A percentile compares a stretch with the other conserved stretches of the same genome.
Evolutionary conservation across 2,113 vertebrate genomes (phyloP).

Genomic region (Gopherus evgoodei): DNA sequence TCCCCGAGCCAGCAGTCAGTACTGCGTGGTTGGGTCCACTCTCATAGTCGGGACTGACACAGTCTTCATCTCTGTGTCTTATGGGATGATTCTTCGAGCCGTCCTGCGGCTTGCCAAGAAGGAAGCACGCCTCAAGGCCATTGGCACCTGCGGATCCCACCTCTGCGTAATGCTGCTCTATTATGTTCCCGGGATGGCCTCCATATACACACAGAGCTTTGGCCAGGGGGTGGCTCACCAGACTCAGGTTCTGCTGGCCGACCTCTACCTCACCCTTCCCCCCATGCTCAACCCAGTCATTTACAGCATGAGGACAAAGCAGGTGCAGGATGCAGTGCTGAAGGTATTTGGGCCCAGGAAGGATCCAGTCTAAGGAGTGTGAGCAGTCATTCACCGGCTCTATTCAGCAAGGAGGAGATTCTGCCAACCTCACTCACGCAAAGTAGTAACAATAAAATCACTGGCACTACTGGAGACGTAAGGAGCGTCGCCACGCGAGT

Average conservation of each 20-base stretch:
- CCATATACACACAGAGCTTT: conserved; percentile 53
- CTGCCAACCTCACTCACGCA: too few species aligned
- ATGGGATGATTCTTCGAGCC: not conserved
- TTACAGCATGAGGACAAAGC: not conserved
- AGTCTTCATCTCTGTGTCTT: conserved; percentile 43
- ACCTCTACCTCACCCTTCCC: not conserved
- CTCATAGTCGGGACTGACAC: conserved; percentile 47
- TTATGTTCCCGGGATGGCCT: conserved; percentile 23
- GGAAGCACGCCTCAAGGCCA: conserved; percentile 46
- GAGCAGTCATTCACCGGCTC: too few species aligned
- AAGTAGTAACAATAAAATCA: too few species aligned
- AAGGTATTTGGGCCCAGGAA: not conserved
- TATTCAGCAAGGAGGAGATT: too few species aligned
- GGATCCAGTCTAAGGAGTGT: not conserved
- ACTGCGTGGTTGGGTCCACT: not conserved
- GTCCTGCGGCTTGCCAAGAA: conserved; percentile 11
- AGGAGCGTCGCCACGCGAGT: too few species aligned
- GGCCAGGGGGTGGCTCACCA: not conserved
- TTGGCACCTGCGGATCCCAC: conserved; percentile 49
- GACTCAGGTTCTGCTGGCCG: conserved; percentile 60
- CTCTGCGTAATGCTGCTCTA: conserved; percentile 51
- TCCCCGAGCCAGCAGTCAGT: not conserved
- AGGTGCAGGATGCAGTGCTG: not conserved
- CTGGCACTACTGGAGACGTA: too few species aligned
- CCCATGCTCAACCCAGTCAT: not conserved